Evolutionary conservation across 2,888 invertebrate genomes (phyloP).

Genomic region (Andrena fulva): DNA sequence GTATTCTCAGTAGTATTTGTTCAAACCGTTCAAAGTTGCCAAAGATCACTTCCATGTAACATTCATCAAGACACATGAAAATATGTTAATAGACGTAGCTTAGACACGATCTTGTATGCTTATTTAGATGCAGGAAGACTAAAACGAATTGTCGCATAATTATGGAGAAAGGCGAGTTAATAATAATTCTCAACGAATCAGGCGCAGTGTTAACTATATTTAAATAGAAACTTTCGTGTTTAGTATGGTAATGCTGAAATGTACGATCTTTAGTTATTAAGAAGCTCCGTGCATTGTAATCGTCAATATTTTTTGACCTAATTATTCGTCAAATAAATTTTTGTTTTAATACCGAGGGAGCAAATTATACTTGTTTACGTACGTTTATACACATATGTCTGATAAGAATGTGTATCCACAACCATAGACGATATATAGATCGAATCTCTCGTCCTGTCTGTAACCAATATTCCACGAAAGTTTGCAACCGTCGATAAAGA

Average conservation of each 20-base stretch:
- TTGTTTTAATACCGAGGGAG: slow-evolving; percentile 29
- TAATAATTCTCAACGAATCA: slow-evolving; percentile 17
- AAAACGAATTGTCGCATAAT: slow-evolving; percentile 30
- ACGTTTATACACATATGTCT: too few relatives aligned
- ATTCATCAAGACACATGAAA: slow-evolving; percentile 25
- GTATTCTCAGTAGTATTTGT: slow-evolving; percentile 43
- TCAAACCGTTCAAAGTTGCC: slow-evolving; percentile 54
- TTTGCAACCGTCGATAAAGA: too few relatives aligned
- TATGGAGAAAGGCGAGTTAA: neutral
- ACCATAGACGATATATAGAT: too few relatives aligned
- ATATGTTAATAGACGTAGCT: slow-evolving; percentile 9
- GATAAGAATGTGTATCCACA: too few relatives aligned
- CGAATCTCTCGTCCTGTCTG: too few relatives aligned
- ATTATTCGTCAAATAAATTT: slow-evolving; percentile 34
- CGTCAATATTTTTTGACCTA: slow-evolving; percentile 42
- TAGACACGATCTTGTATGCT: neutral
- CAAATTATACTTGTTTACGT: neutral
- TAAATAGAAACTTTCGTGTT: slow-evolving; percentile 27
- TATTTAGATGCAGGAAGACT: slow-evolving; percentile 18
- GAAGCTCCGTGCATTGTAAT: slow-evolving; percentile 31
- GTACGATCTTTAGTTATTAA: slow-evolving; percentile 27
- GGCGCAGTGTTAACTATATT: slow-evolving; percentile 13
- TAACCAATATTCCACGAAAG: too few relatives aligned
- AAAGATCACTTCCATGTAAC: slow-evolving; percentile 46
- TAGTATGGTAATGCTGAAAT: slow-evolving; percentile 19